These are phyloP conservation scores for Masticophis lateralis DNA, from an alignment of 2,797 vertebrate genomes.

Conservation along the genomic window DNA sequence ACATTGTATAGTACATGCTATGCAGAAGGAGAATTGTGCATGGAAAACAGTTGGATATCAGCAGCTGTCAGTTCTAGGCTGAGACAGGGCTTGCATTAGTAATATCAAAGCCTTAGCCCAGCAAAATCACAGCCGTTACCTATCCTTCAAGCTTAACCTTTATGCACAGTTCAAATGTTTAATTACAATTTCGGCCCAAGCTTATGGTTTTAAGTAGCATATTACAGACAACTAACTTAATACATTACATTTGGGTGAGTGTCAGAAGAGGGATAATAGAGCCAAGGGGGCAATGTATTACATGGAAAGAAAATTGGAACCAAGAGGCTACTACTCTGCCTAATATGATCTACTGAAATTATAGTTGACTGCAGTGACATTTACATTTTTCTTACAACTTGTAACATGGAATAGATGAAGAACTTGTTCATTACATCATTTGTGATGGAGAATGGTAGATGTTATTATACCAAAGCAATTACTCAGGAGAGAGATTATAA, in stretches of 20 bases:
- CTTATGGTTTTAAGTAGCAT: conserved; percentile 27
- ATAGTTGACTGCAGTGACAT: conserved; percentile 31
- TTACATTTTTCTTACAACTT: conserved; percentile 29
- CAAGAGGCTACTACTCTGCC: conserved; percentile 15
- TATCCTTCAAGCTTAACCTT: conserved; percentile 36
- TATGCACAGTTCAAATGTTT: conserved; percentile 25
- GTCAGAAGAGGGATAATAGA: background rate
- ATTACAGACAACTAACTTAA: background rate
- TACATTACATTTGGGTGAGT: conserved; percentile 9
- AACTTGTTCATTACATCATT: conserved; percentile 35
- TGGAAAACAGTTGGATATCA: background rate
- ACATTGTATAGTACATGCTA: background rate
- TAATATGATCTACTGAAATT: conserved; percentile 32
- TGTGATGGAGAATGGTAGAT: conserved; percentile 32
- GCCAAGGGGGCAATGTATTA: conserved; percentile 29
- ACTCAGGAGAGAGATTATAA: conserved; percentile 26
- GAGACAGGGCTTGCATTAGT: conserved; percentile 38
- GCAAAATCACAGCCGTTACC: conserved; percentile 20
- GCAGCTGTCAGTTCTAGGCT: conserved; percentile 15
- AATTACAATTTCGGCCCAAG: conserved; percentile 49
- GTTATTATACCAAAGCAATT: conserved; percentile 32
- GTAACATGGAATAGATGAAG: conserved; percentile 28
- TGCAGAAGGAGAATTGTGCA: background rate
- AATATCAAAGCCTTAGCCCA: conserved; percentile 32
- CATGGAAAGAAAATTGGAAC: conserved; percentile 10